Evolutionary conservation across 1,140 invertebrate species (phyloP).

Genomic region (Heliconius himera): DNA sequence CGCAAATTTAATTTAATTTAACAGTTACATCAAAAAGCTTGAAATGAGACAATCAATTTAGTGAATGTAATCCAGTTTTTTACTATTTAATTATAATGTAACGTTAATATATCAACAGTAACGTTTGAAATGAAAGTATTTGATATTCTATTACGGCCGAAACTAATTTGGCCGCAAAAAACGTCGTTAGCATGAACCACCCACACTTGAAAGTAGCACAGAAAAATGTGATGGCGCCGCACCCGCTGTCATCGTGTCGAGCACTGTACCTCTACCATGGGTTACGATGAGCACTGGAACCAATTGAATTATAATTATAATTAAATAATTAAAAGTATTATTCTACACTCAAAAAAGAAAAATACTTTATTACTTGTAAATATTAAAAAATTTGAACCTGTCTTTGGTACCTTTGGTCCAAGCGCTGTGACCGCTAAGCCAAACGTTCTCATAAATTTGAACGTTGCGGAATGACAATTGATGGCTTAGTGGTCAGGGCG

Average conservation of each 20-base stretch:
- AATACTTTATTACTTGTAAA: no score
- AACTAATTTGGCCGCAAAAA: conserved; percentile 57
- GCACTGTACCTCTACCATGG: conserved; percentile 9
- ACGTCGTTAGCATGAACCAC: conserved; percentile 49
- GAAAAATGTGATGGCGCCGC: conserved; percentile 51
- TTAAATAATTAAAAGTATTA: no score
- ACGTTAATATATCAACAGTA: background rate
- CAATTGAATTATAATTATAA: no score
- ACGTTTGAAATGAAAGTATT: conserved; percentile 34
- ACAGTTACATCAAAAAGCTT: background rate
- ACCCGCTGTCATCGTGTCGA: conserved; percentile 30
- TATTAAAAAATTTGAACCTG: no score
- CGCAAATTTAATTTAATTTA: background rate
- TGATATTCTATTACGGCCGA: conserved; percentile 46
- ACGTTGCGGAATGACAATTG: no score
- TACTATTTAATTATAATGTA: background rate
- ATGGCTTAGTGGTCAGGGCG: no score
- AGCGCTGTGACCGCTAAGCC: no score
- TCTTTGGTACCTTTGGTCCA: no score
- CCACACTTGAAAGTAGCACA: conserved; percentile 47
- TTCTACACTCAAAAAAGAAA: no score
- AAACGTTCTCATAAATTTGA: no score
- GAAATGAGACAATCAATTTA: background rate
- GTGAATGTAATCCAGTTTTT: background rate
- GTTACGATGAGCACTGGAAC: background rate